A percentile compares a stretch with the other conserved stretches of the same genome.
Evolutionary conservation across 2,113 vertebrate genomes (phyloP).

Genomic region (Cheilinus undulatus): DNA sequence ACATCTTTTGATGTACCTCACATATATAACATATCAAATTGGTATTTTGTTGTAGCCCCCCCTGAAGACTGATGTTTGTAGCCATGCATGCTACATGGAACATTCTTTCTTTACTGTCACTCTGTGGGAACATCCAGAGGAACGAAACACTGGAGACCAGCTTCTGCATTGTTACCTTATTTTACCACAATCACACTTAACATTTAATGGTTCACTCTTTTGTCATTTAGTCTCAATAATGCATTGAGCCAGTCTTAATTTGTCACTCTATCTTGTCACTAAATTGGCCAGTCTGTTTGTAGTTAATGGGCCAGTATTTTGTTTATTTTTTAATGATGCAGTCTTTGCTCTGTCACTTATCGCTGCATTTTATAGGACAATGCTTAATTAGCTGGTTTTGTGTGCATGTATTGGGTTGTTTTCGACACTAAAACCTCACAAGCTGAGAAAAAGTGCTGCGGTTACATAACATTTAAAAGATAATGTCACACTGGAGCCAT

Average conservation of each 20-base stretch:
- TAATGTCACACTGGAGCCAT: neutral
- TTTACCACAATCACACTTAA: constrained; percentile 16
- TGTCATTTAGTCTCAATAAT: constrained; percentile 32
- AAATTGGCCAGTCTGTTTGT: constrained; percentile 37
- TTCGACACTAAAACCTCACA: constrained; percentile 18
- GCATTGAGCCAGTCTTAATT: constrained; percentile 39
- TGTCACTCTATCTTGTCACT: constrained; percentile 47
- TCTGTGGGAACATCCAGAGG: neutral
- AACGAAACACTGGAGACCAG: neutral
- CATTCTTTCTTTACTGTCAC: no score
- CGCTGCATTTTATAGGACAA: constrained; percentile 19
- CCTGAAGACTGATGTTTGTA: no score
- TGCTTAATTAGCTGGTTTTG: constrained; percentile 8
- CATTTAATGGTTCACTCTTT: constrained; percentile 29
- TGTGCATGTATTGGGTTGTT: constrained; percentile 19
- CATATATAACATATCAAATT: no score
- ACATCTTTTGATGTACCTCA: no score
- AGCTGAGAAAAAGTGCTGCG: constrained; percentile 2
- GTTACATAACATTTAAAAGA: constrained; percentile 9
- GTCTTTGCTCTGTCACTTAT: constrained; percentile 41
- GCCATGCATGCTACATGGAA: no score
- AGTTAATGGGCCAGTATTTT: constrained; percentile 52
- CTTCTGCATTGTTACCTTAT: neutral
- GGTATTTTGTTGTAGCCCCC: no score
- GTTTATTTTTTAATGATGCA: constrained; percentile 43